Base-by-base conservation (phyloP, 2,113 vertebrate species). In the Osmerus mordax region DNA sequence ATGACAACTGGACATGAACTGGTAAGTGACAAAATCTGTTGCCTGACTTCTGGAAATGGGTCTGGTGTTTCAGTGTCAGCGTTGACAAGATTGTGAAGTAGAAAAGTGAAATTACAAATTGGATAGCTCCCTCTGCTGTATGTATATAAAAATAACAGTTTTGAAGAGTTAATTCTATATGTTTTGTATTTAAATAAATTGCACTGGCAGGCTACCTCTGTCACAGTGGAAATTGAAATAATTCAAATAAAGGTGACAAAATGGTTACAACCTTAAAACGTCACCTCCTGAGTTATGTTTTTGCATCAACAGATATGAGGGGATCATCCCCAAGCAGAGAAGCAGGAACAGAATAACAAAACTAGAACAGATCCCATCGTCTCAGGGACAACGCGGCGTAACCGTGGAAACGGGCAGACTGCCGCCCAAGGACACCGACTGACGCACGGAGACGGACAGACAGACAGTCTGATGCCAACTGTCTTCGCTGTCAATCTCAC, bases 381-480 rank as follows among this genome's bases (percentile, higher is more conserved):
- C 71, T n/a, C 56, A 64, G 53, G 8, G 53, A 72, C 64, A 67
- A 19, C 41, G 54, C 68, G 29, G 76, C 67, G 73, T 52, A 61
- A 76, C 73, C 54, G 77, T 80, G 78, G 71, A 75, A 76, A 73
- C 73, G 64, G 78, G 74, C 79, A 81, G 82, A 65, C 75, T 78
- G 85, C 80, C 74, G 81, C 84, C 83, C 84, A 79, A 67, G 76
- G 71, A 90, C 78, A 84, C 77, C 78, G 77, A 86, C 78, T 85
- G 82, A 87, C 84, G 68, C 83, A 87, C 86, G 47, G 77, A 84
- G 86, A 89, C 85, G 77, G 87, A 90, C 86, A 77, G 90, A 91
- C 89, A 83, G 86, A 88, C 90, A 91, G 92, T 92, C 92, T 92
- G 91, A 93, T 93, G 92, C 92, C 91, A 92, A 91, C 90, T 87